A percentile compares a stretch with the other conserved stretches of the same genome.
These are phyloP conservation scores for Hemitrygon akajei DNA, from an alignment of 2,797 vertebrate genomes.

Conservation along the genomic window DNA sequence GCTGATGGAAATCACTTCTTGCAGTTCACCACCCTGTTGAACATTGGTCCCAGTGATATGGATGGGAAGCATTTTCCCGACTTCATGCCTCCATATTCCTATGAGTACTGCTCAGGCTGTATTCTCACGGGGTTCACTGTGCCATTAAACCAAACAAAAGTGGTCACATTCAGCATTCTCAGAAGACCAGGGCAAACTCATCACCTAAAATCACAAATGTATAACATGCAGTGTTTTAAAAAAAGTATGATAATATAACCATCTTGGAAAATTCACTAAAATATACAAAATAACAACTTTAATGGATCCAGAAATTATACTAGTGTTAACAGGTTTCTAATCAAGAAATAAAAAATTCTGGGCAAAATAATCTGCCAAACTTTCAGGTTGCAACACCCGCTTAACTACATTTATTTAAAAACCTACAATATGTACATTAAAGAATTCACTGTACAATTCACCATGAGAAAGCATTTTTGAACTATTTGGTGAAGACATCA, in stretches of 20 bases:
- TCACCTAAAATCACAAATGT: background rate
- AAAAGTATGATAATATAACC: background rate
- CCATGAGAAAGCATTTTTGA: conserved; percentile 46
- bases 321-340: background rate
- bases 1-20: too few relatives aligned
- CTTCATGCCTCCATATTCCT: background rate
- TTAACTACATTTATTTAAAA: conserved; percentile 39
- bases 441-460: conserved; percentile 49
- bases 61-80: background rate
- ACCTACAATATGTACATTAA: conserved; percentile 52
- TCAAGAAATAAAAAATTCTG: background rate
- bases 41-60: background rate
- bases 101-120: background rate
- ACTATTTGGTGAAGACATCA: conserved; percentile 40
- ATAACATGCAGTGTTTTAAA: background rate
- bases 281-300: background rate
- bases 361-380: conserved; percentile 25
- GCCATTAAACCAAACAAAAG: background rate
- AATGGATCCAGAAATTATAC: background rate
- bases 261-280: background rate
- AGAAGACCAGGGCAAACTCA: background rate
- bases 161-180: background rate
- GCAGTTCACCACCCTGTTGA: too few relatives aligned
- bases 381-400: conserved; percentile 7
- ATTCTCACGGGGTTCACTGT: background rate